These are phyloP conservation scores for Scaptomyza tumidula DNA, from an alignment of 2,888 invertebrate genomes.

Conservation along the genomic window DNA sequence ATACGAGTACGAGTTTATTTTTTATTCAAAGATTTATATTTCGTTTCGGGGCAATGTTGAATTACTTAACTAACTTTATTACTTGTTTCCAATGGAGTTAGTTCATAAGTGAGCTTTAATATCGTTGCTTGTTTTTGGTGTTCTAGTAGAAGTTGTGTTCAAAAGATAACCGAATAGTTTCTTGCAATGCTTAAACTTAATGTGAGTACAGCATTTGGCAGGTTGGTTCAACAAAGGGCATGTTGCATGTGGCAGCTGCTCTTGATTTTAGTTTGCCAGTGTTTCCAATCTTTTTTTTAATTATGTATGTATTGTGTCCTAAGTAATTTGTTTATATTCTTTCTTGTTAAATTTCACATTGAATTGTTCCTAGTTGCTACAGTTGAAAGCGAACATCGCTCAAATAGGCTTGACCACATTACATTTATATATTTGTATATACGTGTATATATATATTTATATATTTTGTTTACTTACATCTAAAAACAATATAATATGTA, in stretches of 20 bases:
- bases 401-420: slow-evolving; percentile 70
- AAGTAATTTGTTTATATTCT: slow-evolving; percentile 33
- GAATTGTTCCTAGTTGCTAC: slow-evolving; percentile 68
- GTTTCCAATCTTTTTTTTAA: slow-evolving; percentile 7
- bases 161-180: slow-evolving; percentile 54
- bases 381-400: slow-evolving; percentile 83
- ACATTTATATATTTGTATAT: slow-evolving; percentile 49
- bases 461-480: slow-evolving; percentile 31
- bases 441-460: slow-evolving; percentile 47
- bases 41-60: slow-evolving; percentile 44
- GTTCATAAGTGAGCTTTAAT: slow-evolving; percentile 63
- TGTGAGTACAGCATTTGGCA: slow-evolving; percentile 59
- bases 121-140: slow-evolving; percentile 63
- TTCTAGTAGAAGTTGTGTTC: slow-evolving; percentile 44
- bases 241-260: slow-evolving; percentile 1
- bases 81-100: slow-evolving; percentile 37
- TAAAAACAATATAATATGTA: slow-evolving; percentile 49
- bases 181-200: slow-evolving; percentile 38
- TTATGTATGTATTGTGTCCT: slow-evolving; percentile 27
- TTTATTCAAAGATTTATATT: slow-evolving; percentile 20
- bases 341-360: slow-evolving; percentile 59
- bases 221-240: slow-evolving; percentile 45
- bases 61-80: slow-evolving; percentile 46
- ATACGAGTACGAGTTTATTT: slow-evolving; percentile 24
- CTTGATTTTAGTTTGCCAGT: slow-evolving; percentile 9